phyloP scores from a whole-genome alignment of 37 sponge, comb jelly and placozoan genomes.

The Cladorhizidae sp. region DNA sequence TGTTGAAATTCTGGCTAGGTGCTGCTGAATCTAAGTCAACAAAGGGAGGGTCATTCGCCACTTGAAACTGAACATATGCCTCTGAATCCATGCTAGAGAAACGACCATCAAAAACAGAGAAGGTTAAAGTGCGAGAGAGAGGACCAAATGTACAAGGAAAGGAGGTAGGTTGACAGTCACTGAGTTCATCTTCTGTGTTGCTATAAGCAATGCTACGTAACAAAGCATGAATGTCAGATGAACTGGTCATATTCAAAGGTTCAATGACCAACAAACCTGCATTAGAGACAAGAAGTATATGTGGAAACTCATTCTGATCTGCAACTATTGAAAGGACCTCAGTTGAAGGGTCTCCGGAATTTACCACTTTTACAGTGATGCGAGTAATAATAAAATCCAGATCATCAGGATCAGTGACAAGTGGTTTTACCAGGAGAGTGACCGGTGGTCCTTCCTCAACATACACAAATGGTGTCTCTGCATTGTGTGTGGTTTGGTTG shows the following conservation, averaged over 20 bases:
- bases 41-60: constrained; percentile 63
- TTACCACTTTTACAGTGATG: constrained; percentile 27
- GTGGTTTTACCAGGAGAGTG: constrained; percentile 31
- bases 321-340: constrained; percentile 32
- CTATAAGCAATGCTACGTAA: constrained; percentile 45
- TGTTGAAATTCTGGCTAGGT: constrained; percentile 1
- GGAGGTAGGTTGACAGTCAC: constrained; percentile 18
- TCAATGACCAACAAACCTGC: constrained; percentile 14
- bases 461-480: constrained; percentile 27
- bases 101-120: constrained; percentile 48
- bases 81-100: constrained; percentile 29
- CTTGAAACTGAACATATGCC: constrained; percentile 31
- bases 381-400: constrained; percentile 23
- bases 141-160: constrained; percentile 43
- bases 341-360: constrained; percentile 12
- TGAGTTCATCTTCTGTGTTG: constrained; percentile 59
- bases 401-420: constrained; percentile 58
- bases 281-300: background rate
- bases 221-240: constrained; percentile 15
- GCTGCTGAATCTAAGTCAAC: constrained; percentile 43
- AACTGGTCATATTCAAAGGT: constrained; percentile 12
- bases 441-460: constrained; percentile 48
- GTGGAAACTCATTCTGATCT: background rate
- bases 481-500: constrained; percentile 22
- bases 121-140: constrained; percentile 41